phyloP scores from a whole-genome alignment of 37 sponge, comb jelly and placozoan genomes.

The Theonella swinhoei region DNA sequence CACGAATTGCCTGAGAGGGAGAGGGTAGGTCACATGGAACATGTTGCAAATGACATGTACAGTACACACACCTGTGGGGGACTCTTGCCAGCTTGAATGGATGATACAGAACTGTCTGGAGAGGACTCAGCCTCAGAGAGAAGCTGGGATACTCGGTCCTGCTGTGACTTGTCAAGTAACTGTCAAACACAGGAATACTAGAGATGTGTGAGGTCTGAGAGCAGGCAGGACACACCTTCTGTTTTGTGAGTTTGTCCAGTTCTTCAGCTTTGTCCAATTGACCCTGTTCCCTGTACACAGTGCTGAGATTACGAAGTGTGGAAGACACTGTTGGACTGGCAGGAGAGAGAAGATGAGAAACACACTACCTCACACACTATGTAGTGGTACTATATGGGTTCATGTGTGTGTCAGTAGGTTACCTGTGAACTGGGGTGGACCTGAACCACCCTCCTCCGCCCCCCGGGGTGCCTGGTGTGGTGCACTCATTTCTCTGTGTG shows the following conservation, averaged over 20 bases:
- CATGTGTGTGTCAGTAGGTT: not conserved
- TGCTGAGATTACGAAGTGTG: slow-evolving; percentile 79
- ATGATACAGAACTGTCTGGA: not conserved
- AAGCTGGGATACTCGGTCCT: slow-evolving; percentile 18
- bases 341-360: not conserved
- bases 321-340: slow-evolving; percentile 76
- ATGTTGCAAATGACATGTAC: too few relatives aligned
- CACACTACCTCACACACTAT: not conserved
- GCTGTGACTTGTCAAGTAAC: slow-evolving; percentile 1
- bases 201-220: too few relatives aligned
- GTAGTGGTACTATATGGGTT: not conserved
- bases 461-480: not conserved
- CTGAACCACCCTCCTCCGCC: slow-evolving; percentile 25
- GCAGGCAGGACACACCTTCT: not conserved
- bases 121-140: slow-evolving; percentile 2
- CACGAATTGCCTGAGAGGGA: not conserved
- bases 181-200: not conserved
- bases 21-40: too few relatives aligned
- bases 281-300: slow-evolving; percentile 85
- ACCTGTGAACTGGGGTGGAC: slow-evolving; percentile 11
- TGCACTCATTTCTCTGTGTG: not conserved
- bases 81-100: not conserved
- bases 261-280: slow-evolving; percentile 76
- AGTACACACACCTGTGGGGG: not conserved
- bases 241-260: slow-evolving; percentile 55